Base-by-base conservation (phyloP, 2,113 vertebrate genomes). In the Gnathonemus longibarbis region DNA sequence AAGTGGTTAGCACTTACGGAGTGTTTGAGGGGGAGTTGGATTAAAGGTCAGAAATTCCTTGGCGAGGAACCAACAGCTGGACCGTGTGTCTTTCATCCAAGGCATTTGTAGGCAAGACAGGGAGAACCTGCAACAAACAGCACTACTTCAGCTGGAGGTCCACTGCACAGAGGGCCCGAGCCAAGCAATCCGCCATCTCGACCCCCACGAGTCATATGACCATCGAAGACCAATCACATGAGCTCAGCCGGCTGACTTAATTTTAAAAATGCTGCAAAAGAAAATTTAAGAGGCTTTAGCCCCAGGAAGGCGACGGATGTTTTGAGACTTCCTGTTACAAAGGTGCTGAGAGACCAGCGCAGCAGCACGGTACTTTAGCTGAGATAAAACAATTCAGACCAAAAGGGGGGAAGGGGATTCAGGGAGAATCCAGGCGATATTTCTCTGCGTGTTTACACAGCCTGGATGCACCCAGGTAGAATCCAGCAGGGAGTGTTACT, bases 1-100 rank as follows among this genome's bases (percentile, higher is more conserved):
- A 77, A 83, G 53, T 84, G 89, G 13, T 84, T 84, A 48, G 48
- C 77, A 89, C 80, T 89, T 89, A 83, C 27, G 27, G 31, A 42
- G 42, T 84, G 24, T 84, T 88, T 62, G 56, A 88, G 35, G 19
- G 53, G 56, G 56, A 24, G 35, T n/a, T 62, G 31, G 77, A 50
- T 84, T 84, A 84, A 87, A 87, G 56, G 85, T 62, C 53, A 87
- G 56, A 87, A 46, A 45, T 46, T 70, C 45, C 39, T 31, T 70
- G 45, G 84, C 56, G 31, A 50, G 5, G 89, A 90, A 80, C 74
- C 35, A 80, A 35, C 15, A 42, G 15, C 74, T 42, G 74, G 6
- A 10, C 83, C 21, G 5, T 46, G 39, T 84, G 80, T 3, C 35
- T 84, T 84, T 84, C 80, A 46, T 84, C 39, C 19, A 48, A 84